These are phyloP conservation scores for Eupleurogrammus muticus DNA, from an alignment of 2,797 vertebrate genomes.

Conservation along the genomic window DNA sequence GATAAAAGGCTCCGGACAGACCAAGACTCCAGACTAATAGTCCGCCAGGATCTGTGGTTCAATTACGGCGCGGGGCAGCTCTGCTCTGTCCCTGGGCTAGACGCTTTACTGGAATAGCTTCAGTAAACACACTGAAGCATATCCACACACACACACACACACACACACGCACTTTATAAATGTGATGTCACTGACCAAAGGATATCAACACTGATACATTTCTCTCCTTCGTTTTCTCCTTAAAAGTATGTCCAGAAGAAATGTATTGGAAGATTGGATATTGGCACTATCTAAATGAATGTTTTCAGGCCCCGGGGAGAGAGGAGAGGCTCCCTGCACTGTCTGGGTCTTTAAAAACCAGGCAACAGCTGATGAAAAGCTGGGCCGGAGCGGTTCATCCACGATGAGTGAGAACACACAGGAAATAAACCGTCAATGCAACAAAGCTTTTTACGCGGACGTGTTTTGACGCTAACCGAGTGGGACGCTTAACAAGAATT, in stretches of 20 bases:
- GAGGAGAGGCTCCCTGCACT: slow-evolving; percentile 44
- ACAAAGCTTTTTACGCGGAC: slow-evolving; percentile 35
- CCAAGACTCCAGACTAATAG: slow-evolving; percentile 74
- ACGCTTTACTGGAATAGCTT: slow-evolving; percentile 68
- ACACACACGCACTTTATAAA: slow-evolving; percentile 64
- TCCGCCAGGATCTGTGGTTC: slow-evolving; percentile 73
- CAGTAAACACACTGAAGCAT: slow-evolving; percentile 49
- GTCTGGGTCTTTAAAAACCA: slow-evolving; percentile 69
- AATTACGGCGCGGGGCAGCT: slow-evolving; percentile 77
- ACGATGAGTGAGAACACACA: slow-evolving; percentile 62
- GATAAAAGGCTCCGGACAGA: slow-evolving; percentile 69
- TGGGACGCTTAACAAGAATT: slow-evolving; percentile 22
- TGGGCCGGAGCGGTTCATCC: slow-evolving; percentile 56
- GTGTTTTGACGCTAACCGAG: slow-evolving; percentile 18
- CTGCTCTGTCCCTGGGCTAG: slow-evolving; percentile 75
- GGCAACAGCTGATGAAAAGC: slow-evolving; percentile 71
- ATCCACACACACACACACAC: slow-evolving; percentile 31
- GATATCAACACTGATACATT: slow-evolving; percentile 76
- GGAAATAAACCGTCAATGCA: slow-evolving; percentile 70
- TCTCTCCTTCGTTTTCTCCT: slow-evolving; percentile 66
- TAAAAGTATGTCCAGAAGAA: slow-evolving; percentile 77
- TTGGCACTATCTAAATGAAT: slow-evolving; percentile 80
- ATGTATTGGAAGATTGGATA: slow-evolving; percentile 75
- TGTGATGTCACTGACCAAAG: slow-evolving; percentile 79
- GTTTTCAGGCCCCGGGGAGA: slow-evolving; percentile 73